Base-by-base conservation (phyloP, 2,797 vertebrate genomes). In the Sciaenops ocellatus region DNA sequence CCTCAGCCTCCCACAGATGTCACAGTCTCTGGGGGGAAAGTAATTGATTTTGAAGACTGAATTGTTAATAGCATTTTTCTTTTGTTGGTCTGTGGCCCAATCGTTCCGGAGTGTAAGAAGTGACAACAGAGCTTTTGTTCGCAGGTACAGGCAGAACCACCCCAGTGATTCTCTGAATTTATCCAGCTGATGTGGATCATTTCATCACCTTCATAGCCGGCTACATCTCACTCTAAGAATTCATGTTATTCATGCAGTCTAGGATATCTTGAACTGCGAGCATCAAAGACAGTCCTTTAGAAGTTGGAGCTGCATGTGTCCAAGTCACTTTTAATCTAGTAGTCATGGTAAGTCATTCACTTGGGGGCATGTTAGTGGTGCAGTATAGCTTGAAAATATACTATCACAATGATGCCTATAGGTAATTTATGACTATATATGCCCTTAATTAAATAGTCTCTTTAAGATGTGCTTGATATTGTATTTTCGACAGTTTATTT, bases 11-110 rank as follows among this genome's bases (percentile, higher is more conserved):
- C 54, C 41, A 64, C 76, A 77, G 78, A 85, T 82, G 69, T 79
- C 46, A 72, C 66, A 54, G 24, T 78, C 75, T 78, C 62, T 13
- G 3, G 52, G 46, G 46, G 78, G 72, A 55, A 61, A 68, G 50
- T 69, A 75, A 83, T 85, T 79, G 78, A 88, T 85, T 79, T 84
- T 80, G 76, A 88, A 74, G 76, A 84, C 71, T 66, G 64, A 79
- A 84, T 86, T 79, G 54, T 82, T 86, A 69, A 76, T 80, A 54
- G 47, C 50, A 64, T 65, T 79, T 85, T 79, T 72, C 38, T 69
- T 67, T 76, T 59, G 46, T 71, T 80, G 30, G 30, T 69, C 66
- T 11, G 42, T 76, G 69, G 69, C 54, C 51, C 65, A 47, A 13
- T 80, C 10, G 55, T n/a, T 70, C 84, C 12, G 38, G 20, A 47